Evolutionary conservation across 2,113 vertebrate genomes (phyloP).

Genomic region (Crotalus viridis): DNA sequence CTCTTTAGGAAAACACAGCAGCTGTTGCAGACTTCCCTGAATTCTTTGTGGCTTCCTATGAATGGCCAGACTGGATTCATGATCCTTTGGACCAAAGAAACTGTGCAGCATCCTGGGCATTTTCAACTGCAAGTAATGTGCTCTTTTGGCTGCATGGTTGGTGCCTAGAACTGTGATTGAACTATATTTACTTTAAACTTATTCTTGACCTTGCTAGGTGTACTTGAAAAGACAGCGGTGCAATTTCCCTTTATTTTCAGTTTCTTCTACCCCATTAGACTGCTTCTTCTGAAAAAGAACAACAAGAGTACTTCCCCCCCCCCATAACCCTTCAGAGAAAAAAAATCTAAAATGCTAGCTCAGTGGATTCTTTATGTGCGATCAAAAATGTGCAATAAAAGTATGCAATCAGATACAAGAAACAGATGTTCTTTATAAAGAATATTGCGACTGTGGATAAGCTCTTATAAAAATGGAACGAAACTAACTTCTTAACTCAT

Average conservation of each 20-base stretch:
- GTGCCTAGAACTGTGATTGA: background rate
- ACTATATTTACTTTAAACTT: background rate
- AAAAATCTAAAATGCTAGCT: background rate
- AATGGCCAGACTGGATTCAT: slow-evolving; percentile 76
- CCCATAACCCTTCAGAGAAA: background rate
- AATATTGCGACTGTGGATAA: background rate
- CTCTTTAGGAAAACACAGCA: slow-evolving; percentile 58
- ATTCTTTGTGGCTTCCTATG: slow-evolving; percentile 71
- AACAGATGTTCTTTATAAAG: background rate
- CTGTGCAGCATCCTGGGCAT: slow-evolving; percentile 79
- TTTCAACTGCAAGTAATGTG: slow-evolving; percentile 80
- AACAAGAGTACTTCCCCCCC: background rate
- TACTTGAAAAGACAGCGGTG: background rate
- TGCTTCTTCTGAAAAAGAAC: background rate
- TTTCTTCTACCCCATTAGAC: background rate
- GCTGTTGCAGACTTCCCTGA: slow-evolving; percentile 65
- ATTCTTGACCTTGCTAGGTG: background rate
- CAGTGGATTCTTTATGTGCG: background rate
- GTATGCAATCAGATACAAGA: background rate
- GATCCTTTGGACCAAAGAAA: slow-evolving; percentile 75
- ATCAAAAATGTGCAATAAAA: background rate
- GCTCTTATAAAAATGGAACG: background rate
- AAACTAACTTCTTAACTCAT: background rate
- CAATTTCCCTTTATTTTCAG: background rate
- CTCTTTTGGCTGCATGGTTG: background rate